Evolutionary conservation across 2,888 invertebrate species (phyloP), one percentile per base, ranked within the genome.

Genomic region (Geophilus truncorum): DNA sequence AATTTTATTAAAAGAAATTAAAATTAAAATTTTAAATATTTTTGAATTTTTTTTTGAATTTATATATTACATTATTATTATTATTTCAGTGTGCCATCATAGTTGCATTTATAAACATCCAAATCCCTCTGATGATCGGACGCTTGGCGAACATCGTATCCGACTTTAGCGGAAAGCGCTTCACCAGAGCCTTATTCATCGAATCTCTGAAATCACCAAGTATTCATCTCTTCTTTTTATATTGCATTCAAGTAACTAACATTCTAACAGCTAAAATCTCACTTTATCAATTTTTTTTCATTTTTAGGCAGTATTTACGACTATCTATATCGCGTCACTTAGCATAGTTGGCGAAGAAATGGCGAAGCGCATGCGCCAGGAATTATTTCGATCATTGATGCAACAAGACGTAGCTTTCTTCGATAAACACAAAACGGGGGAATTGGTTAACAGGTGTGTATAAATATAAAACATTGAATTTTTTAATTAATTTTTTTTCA

Each of bases 361-460:
- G 82, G 96, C 97, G 0, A 90, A 91, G 10, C 90, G 92, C 81
- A 90, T 98, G 89, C 92, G 94, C 82, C 91, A 91, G 82, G 92
- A 93, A 84, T 89, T 97, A 28, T 97, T 97, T 88, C 88, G 90
- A 80, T 92, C 94, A 3, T 92, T 97, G 80, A 88, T 97, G 9
- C 90, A 90, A 82, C 96, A 97, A 87, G 95, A 98, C 84, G 92
- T 97, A 85, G 90, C 91, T 9, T 98, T 98, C 87, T 98, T 96
- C 87, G 97, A 98, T 87, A 89, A 90, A 84, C 93, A 95, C 86
- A 91, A 95, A 85, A 96, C 96, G 0, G 97, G 97, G 0, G 97
- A 97, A 87, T 90, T 98, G 75, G 91, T 97, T 9, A 96, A 95
- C 87, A 92, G 96, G 91, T 93, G 87, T 81, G 36, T 7, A 57